phyloP scores from a whole-genome alignment of 2,113 vertebrate genomes.

The Leucopsar rothschildi region DNA sequence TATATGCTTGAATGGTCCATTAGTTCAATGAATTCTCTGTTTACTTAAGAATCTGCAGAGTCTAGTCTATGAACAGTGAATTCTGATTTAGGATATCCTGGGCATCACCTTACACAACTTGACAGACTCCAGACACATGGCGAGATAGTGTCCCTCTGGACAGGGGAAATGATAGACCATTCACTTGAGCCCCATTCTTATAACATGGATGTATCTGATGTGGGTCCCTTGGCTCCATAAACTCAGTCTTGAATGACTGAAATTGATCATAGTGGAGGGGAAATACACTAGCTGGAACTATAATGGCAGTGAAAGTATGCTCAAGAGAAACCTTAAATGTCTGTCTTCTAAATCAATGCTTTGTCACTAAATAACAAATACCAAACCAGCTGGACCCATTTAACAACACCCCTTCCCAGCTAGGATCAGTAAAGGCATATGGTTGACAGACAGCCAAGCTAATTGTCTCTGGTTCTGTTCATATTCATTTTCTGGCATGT shows the following conservation, averaged over 20 bases:
- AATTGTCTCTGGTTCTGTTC: background rate
- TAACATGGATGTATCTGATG: background rate
- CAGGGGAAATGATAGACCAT: background rate
- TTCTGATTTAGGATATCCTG: background rate
- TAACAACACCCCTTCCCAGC: background rate
- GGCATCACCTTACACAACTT: background rate
- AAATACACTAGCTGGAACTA: background rate
- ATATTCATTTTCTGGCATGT: background rate
- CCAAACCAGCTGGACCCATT: background rate
- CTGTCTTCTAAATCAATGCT: background rate
- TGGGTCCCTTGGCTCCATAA: background rate
- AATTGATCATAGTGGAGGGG: background rate
- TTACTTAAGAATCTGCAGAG: background rate
- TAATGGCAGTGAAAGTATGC: background rate
- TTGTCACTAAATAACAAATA: conserved; percentile 19
- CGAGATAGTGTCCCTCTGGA: background rate
- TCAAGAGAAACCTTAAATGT: background rate
- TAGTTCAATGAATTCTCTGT: background rate
- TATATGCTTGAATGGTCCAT: background rate
- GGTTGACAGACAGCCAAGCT: background rate
- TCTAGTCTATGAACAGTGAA: background rate
- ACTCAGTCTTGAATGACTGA: background rate
- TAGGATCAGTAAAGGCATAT: background rate
- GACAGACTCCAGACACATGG: background rate
- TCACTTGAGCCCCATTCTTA: background rate